phyloP scores from a whole-genome alignment of 2,888 invertebrate genomes.

The Cerceris ruficornis region DNA sequence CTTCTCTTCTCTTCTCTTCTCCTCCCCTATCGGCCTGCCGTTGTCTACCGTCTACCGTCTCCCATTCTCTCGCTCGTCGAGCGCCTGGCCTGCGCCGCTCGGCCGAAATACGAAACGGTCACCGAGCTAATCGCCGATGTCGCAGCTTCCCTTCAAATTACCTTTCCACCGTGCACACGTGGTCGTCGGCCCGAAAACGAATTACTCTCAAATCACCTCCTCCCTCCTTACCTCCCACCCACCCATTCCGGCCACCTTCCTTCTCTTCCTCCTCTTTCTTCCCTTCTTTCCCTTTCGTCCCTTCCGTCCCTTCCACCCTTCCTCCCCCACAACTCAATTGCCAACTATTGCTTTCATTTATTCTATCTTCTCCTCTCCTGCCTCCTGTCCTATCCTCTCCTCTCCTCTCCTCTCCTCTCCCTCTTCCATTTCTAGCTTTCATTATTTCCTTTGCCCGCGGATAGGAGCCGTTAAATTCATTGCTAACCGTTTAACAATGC shows the following conservation, averaged over 20 bases:
- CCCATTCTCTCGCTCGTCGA: conserved; percentile 21
- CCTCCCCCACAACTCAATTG: conserved; percentile 11
- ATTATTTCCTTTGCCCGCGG: neutral
- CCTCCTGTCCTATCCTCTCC: neutral
- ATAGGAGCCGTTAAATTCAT: neutral
- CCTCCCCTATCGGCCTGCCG: conserved; percentile 53
- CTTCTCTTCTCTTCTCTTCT: conserved; percentile 55
- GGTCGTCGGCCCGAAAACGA: too few relatives aligned
- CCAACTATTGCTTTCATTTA: conserved; percentile 3
- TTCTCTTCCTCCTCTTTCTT: neutral
- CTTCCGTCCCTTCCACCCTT: conserved; percentile 19
- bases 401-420: neutral
- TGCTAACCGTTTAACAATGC: too few relatives aligned
- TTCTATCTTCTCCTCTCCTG: conserved; percentile 15
- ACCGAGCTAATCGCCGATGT: too few relatives aligned
- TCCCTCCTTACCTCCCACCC: neutral
- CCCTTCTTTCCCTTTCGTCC: neutral
- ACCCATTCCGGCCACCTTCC: neutral
- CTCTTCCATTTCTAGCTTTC: conserved; percentile 6
- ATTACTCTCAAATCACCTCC: too few relatives aligned
- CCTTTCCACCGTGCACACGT: too few relatives aligned
- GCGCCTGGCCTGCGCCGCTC: conserved; percentile 14
- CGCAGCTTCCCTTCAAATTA: too few relatives aligned
- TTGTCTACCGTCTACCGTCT: neutral
- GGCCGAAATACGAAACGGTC: too few relatives aligned